Evolutionary conservation across 2,888 invertebrate genomes (phyloP).

Genomic region (Drosophila pseudotalamancana): DNA sequence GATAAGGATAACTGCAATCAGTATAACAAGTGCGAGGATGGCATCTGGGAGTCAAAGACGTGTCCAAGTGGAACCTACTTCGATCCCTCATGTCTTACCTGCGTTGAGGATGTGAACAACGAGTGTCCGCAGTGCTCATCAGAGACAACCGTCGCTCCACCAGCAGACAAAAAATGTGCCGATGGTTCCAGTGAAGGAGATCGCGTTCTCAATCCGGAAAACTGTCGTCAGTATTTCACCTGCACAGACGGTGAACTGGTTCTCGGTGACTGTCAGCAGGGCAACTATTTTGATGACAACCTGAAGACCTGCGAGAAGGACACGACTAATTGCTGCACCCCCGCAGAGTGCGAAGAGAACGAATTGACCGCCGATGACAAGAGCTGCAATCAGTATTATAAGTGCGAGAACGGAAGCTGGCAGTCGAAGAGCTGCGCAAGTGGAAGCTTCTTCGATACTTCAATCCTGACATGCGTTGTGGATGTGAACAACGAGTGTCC

Average conservation of each 20-base stretch:
- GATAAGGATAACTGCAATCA: conserved; percentile 37
- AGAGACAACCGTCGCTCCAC: not conserved
- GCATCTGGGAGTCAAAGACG: conserved; percentile 33
- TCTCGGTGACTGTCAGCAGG: conserved; percentile 59
- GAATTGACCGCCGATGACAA: not conserved
- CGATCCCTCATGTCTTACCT: not conserved
- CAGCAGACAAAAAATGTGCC: conserved; percentile 50
- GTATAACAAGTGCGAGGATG: conserved; percentile 37
- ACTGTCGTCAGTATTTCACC: conserved; percentile 64
- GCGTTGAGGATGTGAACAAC: conserved; percentile 32
- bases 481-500: conserved; percentile 42
- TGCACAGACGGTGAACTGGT: conserved; percentile 65
- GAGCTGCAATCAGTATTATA: conserved; percentile 43
- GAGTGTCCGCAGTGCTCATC: conserved; percentile 29
- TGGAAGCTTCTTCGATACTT: conserved; percentile 47
- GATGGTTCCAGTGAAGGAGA: conserved; percentile 59
- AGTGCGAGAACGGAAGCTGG: conserved; percentile 46
- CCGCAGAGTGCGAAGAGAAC: not conserved
- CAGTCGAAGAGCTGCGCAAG: conserved; percentile 28
- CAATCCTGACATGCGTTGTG: conserved; percentile 3
- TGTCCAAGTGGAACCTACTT: conserved; percentile 55
- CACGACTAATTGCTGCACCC: conserved; percentile 36
- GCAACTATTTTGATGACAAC: conserved; percentile 61
- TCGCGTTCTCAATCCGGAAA: conserved; percentile 42
- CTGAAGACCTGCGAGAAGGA: conserved; percentile 25